Percentiles rank a stretch among this genome's conserved stretches.
Evolutionary conservation across 2,888 invertebrate genomes (phyloP).

Genomic region (Diarsia rubi): DNA sequence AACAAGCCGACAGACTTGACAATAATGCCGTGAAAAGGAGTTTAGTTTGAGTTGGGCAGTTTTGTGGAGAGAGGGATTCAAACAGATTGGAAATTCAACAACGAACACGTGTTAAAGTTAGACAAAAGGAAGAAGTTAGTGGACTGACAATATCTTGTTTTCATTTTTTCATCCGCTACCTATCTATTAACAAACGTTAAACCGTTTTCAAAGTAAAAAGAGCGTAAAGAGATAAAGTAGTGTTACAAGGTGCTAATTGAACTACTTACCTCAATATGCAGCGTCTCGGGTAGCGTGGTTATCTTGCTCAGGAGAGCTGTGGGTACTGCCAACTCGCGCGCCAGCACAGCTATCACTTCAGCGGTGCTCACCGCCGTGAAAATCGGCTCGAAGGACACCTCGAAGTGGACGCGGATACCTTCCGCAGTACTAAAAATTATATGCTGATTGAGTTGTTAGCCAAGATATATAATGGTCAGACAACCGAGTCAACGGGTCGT

Average conservation of each 20-base stretch:
- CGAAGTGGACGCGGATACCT: slow-evolving; percentile 96
- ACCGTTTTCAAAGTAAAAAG: slow-evolving; percentile 34
- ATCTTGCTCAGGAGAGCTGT: slow-evolving; percentile 79
- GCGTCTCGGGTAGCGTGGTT: slow-evolving; percentile 79
- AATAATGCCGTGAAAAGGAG: neutral
- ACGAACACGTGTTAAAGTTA: slow-evolving; percentile 9
- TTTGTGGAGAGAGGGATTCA: slow-evolving; percentile 1
- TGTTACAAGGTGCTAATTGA: slow-evolving; percentile 49
- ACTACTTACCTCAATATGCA: slow-evolving; percentile 83
- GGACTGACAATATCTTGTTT: slow-evolving; percentile 22
- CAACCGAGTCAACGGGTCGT: slow-evolving; percentile 18
- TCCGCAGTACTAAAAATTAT: slow-evolving; percentile 81
- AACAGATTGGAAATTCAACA: neutral
- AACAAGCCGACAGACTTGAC: too few species aligned
- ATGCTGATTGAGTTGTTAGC: slow-evolving; percentile 26
- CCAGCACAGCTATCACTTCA: slow-evolving; percentile 92
- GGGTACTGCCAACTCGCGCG: slow-evolving; percentile 91
- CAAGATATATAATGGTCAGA: slow-evolving; percentile 25
- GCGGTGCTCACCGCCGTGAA: slow-evolving; percentile 92
- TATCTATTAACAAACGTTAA: slow-evolving; percentile 4
- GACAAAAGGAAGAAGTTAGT: slow-evolving; percentile 17
- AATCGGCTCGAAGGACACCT: slow-evolving; percentile 95
- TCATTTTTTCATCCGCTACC: slow-evolving; percentile 17
- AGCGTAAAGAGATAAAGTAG: slow-evolving; percentile 40
- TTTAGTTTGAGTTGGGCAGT: slow-evolving; percentile 6